Conservation (phyloP, 2,113 vertebrate genomes). For the Stomatorhinus ivindoensis region DNA sequence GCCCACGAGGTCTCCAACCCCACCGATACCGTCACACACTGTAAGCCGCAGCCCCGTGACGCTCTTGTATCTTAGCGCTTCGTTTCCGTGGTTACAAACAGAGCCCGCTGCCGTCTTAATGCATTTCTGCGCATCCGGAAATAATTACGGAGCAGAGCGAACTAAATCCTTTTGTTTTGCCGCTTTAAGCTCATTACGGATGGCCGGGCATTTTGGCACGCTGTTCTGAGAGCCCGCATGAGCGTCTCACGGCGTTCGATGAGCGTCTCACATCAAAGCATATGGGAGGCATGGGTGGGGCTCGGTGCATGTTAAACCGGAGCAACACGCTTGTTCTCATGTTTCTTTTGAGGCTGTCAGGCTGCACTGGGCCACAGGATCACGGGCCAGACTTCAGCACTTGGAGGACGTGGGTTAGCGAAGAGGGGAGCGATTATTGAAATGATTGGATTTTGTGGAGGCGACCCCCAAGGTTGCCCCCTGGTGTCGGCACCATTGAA, state of each 20-base stretch:
- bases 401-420: not conserved
- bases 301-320: not conserved
- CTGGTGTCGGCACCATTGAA: not conserved
- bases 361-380: not conserved
- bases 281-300: slow-evolving; percentile 30
- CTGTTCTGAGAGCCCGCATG: slow-evolving; percentile 35
- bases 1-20: not conserved
- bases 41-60: not conserved
- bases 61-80: not conserved
- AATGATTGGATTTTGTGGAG: slow-evolving; percentile 23
- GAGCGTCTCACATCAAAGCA: slow-evolving; percentile 29
- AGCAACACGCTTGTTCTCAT: not conserved
- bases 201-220: slow-evolving; percentile 25
- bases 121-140: slow-evolving; percentile 25
- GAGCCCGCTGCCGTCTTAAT: slow-evolving; percentile 20
- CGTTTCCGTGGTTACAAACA: not conserved
- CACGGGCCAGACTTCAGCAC: too few relatives aligned
- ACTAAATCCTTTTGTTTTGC: slow-evolving; percentile 43
- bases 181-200: slow-evolving; percentile 29
- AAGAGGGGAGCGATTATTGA: not conserved
- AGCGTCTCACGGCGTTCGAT: slow-evolving; percentile 20
- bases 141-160: slow-evolving; percentile 30
- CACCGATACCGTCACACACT: not conserved
- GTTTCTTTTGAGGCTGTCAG: not conserved
- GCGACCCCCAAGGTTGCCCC: not conserved